phyloP scores from a whole-genome alignment of 92 coral and sea anemone species.

The Palythoa caribaeorum region DNA sequence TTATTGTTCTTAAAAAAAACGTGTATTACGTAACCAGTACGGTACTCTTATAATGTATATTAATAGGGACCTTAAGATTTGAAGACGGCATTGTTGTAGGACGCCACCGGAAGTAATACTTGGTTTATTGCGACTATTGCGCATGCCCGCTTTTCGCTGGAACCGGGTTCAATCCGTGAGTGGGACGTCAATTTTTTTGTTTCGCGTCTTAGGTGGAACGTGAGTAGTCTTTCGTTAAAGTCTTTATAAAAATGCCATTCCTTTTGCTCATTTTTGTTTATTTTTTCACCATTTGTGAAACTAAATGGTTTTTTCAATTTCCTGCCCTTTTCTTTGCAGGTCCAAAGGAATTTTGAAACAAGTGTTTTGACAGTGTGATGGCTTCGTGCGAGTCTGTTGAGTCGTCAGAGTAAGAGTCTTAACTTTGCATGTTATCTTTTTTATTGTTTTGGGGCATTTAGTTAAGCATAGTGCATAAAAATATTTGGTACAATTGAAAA shows the following conservation, averaged over 20 bases:
- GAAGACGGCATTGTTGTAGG: too few species aligned
- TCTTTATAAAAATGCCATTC: neutral
- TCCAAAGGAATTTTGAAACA: constrained; percentile 6
- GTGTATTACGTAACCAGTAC: too few species aligned
- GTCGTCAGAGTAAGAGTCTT: constrained; percentile 8
- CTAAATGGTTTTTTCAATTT: neutral
- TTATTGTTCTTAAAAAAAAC: too few species aligned
- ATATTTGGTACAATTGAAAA: constrained; percentile 5
- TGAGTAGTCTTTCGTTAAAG: constrained; percentile 3
- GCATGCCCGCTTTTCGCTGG: too few species aligned
- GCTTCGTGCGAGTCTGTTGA: constrained; percentile 14
- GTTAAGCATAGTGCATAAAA: neutral
- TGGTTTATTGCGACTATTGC: too few species aligned
- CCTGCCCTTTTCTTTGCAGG: constrained; percentile 9
- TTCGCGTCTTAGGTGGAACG: constrained; percentile 6
- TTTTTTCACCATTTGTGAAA: neutral
- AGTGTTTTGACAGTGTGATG: constrained; percentile 11
- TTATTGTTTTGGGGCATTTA: neutral
- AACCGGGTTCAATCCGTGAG: neutral
- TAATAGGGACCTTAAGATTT: too few species aligned
- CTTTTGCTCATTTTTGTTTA: constrained; percentile 5
- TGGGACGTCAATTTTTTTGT: neutral
- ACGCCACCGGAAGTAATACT: too few species aligned
- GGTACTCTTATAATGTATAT: too few species aligned
- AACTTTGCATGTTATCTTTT: neutral